A percentile compares a stretch with the other conserved stretches of the same genome.
phyloP scores from a whole-genome alignment of 2,797 vertebrate species.

The Synanceia verrucosa region DNA sequence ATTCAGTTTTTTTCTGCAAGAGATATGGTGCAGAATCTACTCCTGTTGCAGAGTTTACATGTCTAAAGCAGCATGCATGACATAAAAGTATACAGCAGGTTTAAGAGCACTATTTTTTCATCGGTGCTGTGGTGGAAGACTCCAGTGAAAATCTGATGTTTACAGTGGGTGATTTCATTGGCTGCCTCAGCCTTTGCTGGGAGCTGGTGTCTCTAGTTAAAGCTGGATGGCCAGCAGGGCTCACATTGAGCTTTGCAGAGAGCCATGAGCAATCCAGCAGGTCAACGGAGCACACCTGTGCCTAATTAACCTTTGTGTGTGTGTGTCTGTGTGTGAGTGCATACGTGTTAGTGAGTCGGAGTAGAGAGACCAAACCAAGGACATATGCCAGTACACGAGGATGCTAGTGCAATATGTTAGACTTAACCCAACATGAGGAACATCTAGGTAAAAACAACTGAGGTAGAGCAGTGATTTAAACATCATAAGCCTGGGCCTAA shows the following conservation, averaged over 20 bases:
- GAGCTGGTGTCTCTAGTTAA: conserved; percentile 56
- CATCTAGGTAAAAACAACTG: conserved; percentile 1
- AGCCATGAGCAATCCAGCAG: conserved; percentile 59
- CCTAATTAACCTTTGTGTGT: conserved; percentile 63
- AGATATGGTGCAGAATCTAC: conserved; percentile 14
- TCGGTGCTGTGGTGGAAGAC: conserved; percentile 15
- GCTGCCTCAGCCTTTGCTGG: conserved; percentile 39
- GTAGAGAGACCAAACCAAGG: conserved; percentile 6
- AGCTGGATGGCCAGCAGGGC: conserved; percentile 39
- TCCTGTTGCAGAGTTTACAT: neutral
- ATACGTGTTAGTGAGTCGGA: neutral
- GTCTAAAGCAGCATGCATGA: conserved; percentile 21
- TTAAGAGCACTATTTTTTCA: conserved; percentile 38
- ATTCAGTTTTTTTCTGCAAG: conserved; percentile 20
- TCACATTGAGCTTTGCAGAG: conserved; percentile 31
- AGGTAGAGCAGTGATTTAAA: conserved; percentile 5
- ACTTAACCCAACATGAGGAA: neutral
- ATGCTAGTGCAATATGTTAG: neutral
- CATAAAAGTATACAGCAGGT: conserved; percentile 25
- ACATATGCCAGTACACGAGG: neutral
- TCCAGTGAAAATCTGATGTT: conserved; percentile 43
- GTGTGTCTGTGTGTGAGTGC: neutral
- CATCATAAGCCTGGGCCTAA: neutral
- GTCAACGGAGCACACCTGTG: conserved; percentile 63
- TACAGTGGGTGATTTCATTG: conserved; percentile 51